phyloP scores from a whole-genome alignment of 2,888 invertebrate species.

The Hermodice carunculata region DNA sequence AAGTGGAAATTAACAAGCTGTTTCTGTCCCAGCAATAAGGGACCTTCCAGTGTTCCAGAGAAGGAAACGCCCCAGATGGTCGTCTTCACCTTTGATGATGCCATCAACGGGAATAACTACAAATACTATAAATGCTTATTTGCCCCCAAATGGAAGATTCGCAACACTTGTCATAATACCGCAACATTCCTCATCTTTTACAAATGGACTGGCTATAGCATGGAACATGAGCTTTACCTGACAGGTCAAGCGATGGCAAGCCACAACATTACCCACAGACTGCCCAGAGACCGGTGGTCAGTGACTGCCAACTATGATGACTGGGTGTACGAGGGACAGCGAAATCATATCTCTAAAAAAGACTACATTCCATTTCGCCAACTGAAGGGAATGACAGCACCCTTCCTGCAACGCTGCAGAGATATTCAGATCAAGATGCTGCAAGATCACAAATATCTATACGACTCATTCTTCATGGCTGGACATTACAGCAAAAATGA shows the following conservation, averaged over 20 bases:
- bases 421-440: constrained; percentile 93
- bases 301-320: constrained; percentile 88
- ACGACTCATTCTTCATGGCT: constrained; percentile 90
- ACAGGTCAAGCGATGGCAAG: constrained; percentile 98
- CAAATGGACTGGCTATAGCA: constrained; percentile 99
- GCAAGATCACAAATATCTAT: constrained; percentile 93
- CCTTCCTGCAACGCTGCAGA: constrained; percentile 87
- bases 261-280: constrained; percentile 81
- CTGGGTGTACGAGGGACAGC: constrained; percentile 92
- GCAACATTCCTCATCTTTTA: constrained; percentile 99
- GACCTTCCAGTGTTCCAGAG: constrained; percentile 7
- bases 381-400: constrained; percentile 90
- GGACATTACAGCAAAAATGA: constrained; percentile 87
- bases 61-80: constrained; percentile 47
- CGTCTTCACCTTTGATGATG: constrained; percentile 55
- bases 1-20: too few relatives aligned
- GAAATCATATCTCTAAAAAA: constrained; percentile 86
- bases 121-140: constrained; percentile 40
- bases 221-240: constrained; percentile 95
- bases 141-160: constrained; percentile 71
- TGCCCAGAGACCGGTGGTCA: constrained; percentile 73
- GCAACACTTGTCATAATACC: constrained; percentile 80
- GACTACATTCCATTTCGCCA: constrained; percentile 85
- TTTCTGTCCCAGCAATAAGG: constrained; percentile 13
- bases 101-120: constrained; percentile 39